These are phyloP conservation scores for Heterohyrax brucei DNA, from an alignment of 2,797 vertebrate species.

Conservation along the genomic window DNA sequence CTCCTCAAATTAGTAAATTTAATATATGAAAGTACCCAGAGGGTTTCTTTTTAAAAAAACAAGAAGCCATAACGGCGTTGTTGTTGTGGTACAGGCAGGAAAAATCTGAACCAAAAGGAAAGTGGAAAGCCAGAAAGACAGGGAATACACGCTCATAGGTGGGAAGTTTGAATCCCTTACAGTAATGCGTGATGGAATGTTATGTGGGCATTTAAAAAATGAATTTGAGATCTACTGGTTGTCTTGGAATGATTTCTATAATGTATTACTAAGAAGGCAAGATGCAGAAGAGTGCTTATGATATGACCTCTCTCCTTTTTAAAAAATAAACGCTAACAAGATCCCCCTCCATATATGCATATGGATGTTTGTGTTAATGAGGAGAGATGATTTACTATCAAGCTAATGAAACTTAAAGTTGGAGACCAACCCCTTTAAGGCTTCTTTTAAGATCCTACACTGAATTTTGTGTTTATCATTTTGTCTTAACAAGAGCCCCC, in stretches of 20 bases:
- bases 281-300: neutral
- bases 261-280: neutral
- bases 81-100: neutral
- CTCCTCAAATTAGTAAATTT: neutral
- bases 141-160: neutral
- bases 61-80: neutral
- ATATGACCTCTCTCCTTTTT: neutral
- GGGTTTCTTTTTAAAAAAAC: neutral
- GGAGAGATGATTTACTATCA: conserved; percentile 12
- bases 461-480: neutral
- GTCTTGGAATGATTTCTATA: conserved; percentile 27
- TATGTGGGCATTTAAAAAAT: neutral
- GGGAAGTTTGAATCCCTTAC: neutral
- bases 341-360: neutral
- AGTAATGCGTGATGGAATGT: neutral
- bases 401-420: neutral
- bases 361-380: neutral
- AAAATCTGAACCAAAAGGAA: neutral
- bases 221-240: neutral
- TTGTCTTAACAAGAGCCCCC: conserved; percentile 9
- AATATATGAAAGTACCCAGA: conserved; percentile 28
- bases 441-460: neutral
- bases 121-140: neutral
- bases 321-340: neutral
- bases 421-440: neutral